Evolutionary conservation across 2,888 invertebrate species (phyloP).

Genomic region (Anoplius nigerrimus): DNA sequence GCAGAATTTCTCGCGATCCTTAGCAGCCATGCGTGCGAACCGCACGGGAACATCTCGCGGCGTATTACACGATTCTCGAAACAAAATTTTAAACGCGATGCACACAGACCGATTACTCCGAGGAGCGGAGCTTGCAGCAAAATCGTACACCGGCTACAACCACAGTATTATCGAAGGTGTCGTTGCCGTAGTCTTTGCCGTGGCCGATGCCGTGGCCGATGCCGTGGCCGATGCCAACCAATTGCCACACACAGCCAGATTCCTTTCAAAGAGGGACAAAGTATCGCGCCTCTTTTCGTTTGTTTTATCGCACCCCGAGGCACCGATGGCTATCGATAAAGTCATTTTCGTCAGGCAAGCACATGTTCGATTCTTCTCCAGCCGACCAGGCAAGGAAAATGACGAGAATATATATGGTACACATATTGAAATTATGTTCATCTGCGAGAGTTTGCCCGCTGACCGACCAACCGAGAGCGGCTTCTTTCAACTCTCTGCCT

Average conservation of each 20-base stretch:
- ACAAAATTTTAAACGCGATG: constrained; percentile 51
- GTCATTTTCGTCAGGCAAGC: constrained; percentile 52
- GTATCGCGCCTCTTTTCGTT: constrained; percentile 29
- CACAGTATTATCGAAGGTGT: no score
- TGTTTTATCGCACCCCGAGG: constrained; percentile 36
- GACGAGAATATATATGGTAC: background rate
- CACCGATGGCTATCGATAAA: constrained; percentile 47
- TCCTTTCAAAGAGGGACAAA: constrained; percentile 15
- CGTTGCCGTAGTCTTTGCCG: no score
- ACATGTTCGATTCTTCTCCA: constrained; percentile 26
- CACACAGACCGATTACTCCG: constrained; percentile 19
- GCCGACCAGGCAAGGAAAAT: constrained; percentile 2
- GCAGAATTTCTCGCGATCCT: constrained; percentile 32
- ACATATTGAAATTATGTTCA: constrained; percentile 1
- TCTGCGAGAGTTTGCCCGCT: background rate
- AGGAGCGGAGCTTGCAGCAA: background rate
- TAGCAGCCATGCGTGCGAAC: constrained; percentile 38
- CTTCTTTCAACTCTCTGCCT: no score
- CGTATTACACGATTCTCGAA: constrained; percentile 29
- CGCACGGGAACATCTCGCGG: constrained; percentile 23
- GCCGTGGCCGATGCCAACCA: no score
- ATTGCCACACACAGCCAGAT: no score
- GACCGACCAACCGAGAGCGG: no score
- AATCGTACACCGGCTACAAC: no score
- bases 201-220: background rate